These are phyloP conservation scores for Griposia aprilina DNA, from an alignment of 2,888 invertebrate genomes.

Conservation along the genomic window DNA sequence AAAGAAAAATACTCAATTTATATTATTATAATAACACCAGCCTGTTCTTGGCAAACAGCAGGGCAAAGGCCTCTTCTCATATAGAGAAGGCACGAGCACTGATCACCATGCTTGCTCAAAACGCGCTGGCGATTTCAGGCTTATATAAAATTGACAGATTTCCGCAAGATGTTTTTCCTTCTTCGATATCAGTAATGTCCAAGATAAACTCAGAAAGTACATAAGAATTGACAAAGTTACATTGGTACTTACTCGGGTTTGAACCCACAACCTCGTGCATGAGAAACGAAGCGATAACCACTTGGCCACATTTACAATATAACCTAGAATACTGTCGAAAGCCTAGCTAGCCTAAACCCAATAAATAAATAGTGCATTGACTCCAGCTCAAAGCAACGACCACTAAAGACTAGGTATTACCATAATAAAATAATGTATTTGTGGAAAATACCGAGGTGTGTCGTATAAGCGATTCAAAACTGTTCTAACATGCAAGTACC, in stretches of 20 bases:
- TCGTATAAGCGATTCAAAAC: slow-evolving; percentile 57
- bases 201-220: too few relatives aligned
- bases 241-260: too few relatives aligned
- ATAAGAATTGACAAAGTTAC: too few relatives aligned
- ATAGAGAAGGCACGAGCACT: background rate
- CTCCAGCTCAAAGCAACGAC: slow-evolving; percentile 22
- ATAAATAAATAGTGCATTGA: slow-evolving; percentile 27
- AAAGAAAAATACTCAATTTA: background rate
- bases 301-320: background rate
- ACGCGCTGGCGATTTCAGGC: background rate
- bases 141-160: too few relatives aligned
- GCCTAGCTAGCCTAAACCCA: background rate
- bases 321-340: background rate
- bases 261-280: too few relatives aligned
- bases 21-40: too few relatives aligned
- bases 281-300: too few relatives aligned
- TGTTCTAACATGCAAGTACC: slow-evolving; percentile 44
- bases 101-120: background rate
- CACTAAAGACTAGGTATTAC: slow-evolving; percentile 30
- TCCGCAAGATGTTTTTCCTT: too few relatives aligned
- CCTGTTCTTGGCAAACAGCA: too few relatives aligned
- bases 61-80: too few relatives aligned
- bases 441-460: slow-evolving; percentile 42
- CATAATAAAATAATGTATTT: slow-evolving; percentile 51
- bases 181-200: too few relatives aligned